Base-by-base conservation (phyloP, 2,888 invertebrate species). In the Agrochola litura region DNA sequence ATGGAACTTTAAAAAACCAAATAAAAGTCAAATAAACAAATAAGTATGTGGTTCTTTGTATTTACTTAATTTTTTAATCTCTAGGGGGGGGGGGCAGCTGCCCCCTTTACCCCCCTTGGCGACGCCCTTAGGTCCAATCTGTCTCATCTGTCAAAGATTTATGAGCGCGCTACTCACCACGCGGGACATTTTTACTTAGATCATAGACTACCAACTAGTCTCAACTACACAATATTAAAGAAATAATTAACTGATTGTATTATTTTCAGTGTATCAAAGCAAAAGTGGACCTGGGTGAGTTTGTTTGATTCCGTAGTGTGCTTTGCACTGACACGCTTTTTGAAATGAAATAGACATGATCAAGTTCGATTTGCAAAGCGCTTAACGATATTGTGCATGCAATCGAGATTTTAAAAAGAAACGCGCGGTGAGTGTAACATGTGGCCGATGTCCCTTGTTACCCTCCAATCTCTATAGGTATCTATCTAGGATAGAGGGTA, bases 241-340 rank as follows among this genome's bases (percentile, higher is more conserved):
- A 84, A 43, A 82, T 89, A 85, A 90, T 90, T 91, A 92, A 92
- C 87, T 66, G 82, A 76, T 89, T 89, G 91, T 93, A 90, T 95
- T 95, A 93, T 94, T 96, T 96, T 94, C 96, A 96, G 96, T 96
- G 96, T 93, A 95, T 95, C 96, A 95, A 92, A 94, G 92, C 94
- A 96, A 95, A 94, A 92, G 91, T 86, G 95, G 96, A 94, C 84
- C 93, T 93, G 94, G 96, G 96, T 96, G 94, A 96, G 96, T 96
- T 86, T 89, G 89, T 88, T 88, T 86, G 90, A 89, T 84, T 86
- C 83, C 74, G 91, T 92, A 92, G 92, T 91, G 90, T 90, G 92
- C 91, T 91, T 91, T 89, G 89, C 89, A 89, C 88, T 78, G 67
- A 89, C 90, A 92, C 88, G 92, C 92, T 92, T 92, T 83, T 78